Percentiles rank a stretch among this genome's conserved stretches.
Evolutionary conservation across 2,888 invertebrate genomes (phyloP).

Genomic region (Lepidochitona cinerea): DNA sequence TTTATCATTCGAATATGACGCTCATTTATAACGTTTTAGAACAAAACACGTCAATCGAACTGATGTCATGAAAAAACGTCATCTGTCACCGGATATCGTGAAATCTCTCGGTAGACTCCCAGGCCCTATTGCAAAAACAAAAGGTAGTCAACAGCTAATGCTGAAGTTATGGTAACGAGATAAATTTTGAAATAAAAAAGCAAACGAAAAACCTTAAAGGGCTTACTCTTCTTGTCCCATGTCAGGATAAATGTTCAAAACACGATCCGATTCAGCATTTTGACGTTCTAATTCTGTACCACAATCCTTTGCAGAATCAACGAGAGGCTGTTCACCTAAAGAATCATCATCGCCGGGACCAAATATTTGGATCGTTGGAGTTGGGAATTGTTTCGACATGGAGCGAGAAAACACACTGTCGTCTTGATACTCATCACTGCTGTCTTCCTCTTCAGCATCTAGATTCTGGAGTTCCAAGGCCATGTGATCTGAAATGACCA

Average conservation of each 20-base stretch:
- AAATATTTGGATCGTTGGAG: neutral
- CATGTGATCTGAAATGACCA: slow-evolving; percentile 42
- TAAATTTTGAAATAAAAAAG: too few relatives aligned
- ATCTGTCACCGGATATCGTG: too few relatives aligned
- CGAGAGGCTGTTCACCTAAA: slow-evolving; percentile 5
- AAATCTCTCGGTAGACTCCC: too few relatives aligned
- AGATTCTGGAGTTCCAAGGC: slow-evolving; percentile 52
- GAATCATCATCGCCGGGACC: neutral
- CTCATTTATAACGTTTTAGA: too few relatives aligned
- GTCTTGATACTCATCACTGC: slow-evolving; percentile 43
- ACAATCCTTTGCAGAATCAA: slow-evolving; percentile 16
- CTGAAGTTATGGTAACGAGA: too few relatives aligned
- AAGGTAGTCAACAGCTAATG: too few relatives aligned
- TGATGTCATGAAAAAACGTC: too few relatives aligned
- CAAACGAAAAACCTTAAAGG: too few relatives aligned
- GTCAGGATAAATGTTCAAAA: slow-evolving; percentile 83
- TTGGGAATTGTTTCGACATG: slow-evolving; percentile 19
- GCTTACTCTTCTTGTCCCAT: slow-evolving; percentile 60
- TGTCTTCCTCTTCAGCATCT: slow-evolving; percentile 37
- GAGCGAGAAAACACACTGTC: slow-evolving; percentile 51
- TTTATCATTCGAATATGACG: too few relatives aligned
- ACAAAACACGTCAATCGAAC: too few relatives aligned
- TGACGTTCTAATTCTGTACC: slow-evolving; percentile 19
- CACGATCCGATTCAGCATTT: slow-evolving; percentile 26
- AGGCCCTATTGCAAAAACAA: too few relatives aligned